These are phyloP conservation scores for Anarsia innoxiella DNA, from an alignment of 2,888 invertebrate species.

Conservation along the genomic window DNA sequence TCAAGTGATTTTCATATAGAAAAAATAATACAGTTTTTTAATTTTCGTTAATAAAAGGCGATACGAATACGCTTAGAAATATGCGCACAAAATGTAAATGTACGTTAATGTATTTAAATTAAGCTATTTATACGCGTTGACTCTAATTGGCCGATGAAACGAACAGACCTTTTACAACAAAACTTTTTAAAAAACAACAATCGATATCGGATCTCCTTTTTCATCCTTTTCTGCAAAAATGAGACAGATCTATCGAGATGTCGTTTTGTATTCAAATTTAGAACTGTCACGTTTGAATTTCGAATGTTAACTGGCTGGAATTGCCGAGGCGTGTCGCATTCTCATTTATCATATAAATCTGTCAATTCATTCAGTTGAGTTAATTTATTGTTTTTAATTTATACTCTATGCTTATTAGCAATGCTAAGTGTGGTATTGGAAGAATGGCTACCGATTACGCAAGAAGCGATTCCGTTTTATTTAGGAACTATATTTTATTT, in stretches of 20 bases:
- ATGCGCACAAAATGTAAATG: background rate
- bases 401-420: background rate
- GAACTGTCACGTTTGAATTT: background rate
- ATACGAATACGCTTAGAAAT: background rate
- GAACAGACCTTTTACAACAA: conserved; percentile 20
- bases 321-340: conserved; percentile 5
- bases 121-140: conserved; percentile 37
- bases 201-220: too few species aligned
- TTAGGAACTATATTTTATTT: too few species aligned
- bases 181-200: background rate
- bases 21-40: background rate
- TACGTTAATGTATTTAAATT: conserved; percentile 34
- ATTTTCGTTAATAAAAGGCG: conserved; percentile 6
- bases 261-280: too few species aligned
- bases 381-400: conserved; percentile 2
- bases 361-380: conserved; percentile 2
- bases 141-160: conserved; percentile 47
- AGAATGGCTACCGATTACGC: too few species aligned
- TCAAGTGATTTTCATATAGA: background rate
- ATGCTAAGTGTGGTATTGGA: too few species aligned
- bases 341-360: conserved; percentile 11
- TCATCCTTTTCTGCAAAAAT: too few species aligned
- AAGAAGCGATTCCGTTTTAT: too few species aligned
- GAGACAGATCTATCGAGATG: too few species aligned
- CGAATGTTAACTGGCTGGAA: background rate